phyloP scores from a whole-genome alignment of 2,888 invertebrate species.

The Eilema caniola region DNA sequence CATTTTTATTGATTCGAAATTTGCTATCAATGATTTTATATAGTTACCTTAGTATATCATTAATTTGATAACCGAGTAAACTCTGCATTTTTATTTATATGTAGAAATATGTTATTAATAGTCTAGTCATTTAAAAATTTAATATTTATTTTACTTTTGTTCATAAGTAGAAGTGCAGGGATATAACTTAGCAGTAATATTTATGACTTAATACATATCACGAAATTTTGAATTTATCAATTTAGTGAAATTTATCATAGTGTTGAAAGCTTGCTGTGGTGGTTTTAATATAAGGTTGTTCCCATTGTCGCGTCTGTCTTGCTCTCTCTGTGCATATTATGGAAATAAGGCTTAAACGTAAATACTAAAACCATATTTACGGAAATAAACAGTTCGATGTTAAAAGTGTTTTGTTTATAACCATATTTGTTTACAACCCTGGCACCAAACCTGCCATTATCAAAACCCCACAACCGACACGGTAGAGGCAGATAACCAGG shows the following conservation, averaged over 20 bases:
- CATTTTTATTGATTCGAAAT: slow-evolving; percentile 11
- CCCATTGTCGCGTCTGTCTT: slow-evolving; percentile 67
- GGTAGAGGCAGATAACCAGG: no score
- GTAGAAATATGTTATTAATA: no score
- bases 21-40: slow-evolving; percentile 23
- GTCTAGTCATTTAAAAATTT: no score
- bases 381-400: slow-evolving; percentile 76
- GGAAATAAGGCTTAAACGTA: slow-evolving; percentile 27
- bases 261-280: not conserved
- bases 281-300: slow-evolving; percentile 16
- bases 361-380: slow-evolving; percentile 51
- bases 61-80: slow-evolving; percentile 18
- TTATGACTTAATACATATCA: slow-evolving; percentile 46
- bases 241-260: slow-evolving; percentile 11
- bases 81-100: slow-evolving; percentile 35
- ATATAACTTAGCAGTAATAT: slow-evolving; percentile 25
- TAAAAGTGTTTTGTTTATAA: slow-evolving; percentile 43
- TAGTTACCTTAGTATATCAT: not conserved
- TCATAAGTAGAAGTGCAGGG: slow-evolving; percentile 31
- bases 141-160: slow-evolving; percentile 7
- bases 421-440: no score
- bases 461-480: no score
- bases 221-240: slow-evolving; percentile 27
- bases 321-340: slow-evolving; percentile 69
- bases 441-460: no score